These are phyloP conservation scores for Vimba vimba DNA, from an alignment of 2,113 vertebrate species.

Conservation along the genomic window DNA sequence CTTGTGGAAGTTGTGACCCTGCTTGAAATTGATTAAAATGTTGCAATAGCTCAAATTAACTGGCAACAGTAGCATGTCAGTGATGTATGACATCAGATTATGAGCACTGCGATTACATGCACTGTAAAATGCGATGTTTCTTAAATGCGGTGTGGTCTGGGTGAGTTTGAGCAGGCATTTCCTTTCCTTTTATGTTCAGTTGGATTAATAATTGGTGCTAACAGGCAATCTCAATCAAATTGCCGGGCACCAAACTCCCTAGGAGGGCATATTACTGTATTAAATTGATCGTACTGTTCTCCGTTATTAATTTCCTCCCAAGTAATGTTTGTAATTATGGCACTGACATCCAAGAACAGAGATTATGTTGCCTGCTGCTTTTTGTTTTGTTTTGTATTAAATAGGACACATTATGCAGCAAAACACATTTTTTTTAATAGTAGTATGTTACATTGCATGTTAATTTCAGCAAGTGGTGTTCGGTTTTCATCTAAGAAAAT, in stretches of 20 bases:
- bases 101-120: conserved; percentile 9
- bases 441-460: not conserved
- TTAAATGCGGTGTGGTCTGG: conserved; percentile 36
- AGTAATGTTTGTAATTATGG: not conserved
- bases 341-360: not conserved
- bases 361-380: not conserved
- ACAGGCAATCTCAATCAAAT: conserved; percentile 66
- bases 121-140: conserved; percentile 11
- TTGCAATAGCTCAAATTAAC: conserved; percentile 47
- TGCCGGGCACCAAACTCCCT: conserved; percentile 18
- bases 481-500: not conserved
- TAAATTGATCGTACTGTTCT: conserved; percentile 43
- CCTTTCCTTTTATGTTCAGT: conserved; percentile 65
- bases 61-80: conserved; percentile 33
- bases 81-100: conserved; percentile 61
- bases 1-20: conserved; percentile 1
- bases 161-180: not conserved
- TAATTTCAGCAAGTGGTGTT: not conserved
- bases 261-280: conserved; percentile 53
- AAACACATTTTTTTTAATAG: too few relatives aligned
- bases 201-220: conserved; percentile 67
- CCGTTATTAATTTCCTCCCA: conserved; percentile 44
- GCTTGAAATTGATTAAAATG: conserved; percentile 56
- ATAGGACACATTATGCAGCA: too few relatives aligned
- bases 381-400: too few relatives aligned